phyloP scores from a whole-genome alignment of 2,113 vertebrate species.

The Anseranas semipalmata region DNA sequence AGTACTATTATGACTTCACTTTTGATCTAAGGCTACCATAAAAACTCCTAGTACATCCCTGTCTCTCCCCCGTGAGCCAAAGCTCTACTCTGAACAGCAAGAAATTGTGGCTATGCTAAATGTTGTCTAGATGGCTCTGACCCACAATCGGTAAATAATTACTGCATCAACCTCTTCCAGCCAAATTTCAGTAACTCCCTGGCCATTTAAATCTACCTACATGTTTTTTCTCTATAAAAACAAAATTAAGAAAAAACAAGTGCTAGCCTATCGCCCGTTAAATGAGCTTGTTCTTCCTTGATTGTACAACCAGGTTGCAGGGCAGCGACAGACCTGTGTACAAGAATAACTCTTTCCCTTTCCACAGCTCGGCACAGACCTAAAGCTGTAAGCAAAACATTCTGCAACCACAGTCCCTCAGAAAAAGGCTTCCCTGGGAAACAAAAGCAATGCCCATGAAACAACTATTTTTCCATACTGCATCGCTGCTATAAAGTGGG shows the following conservation, averaged over 20 bases:
- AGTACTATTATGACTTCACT: neutral
- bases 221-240: neutral
- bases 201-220: neutral
- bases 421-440: neutral
- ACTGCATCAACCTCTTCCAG: neutral
- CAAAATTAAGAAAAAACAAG: neutral
- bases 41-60: neutral
- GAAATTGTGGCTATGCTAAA: neutral
- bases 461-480: neutral
- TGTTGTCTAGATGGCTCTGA: neutral
- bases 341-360: neutral
- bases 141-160: neutral
- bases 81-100: neutral
- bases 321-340: neutral
- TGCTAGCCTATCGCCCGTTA: neutral
- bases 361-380: neutral
- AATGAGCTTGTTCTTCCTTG: neutral
- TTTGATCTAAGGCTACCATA: neutral
- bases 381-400: neutral
- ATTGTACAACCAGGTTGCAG: neutral
- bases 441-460: neutral
- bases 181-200: neutral
- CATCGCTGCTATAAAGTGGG: neutral
- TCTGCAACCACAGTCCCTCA: neutral
- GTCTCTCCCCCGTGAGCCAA: neutral